Percentiles rank a stretch among this genome's conserved stretches.
These are phyloP conservation scores for Spisula subtruncata DNA, from an alignment of 2,888 invertebrate genomes.

Conservation along the genomic window DNA sequence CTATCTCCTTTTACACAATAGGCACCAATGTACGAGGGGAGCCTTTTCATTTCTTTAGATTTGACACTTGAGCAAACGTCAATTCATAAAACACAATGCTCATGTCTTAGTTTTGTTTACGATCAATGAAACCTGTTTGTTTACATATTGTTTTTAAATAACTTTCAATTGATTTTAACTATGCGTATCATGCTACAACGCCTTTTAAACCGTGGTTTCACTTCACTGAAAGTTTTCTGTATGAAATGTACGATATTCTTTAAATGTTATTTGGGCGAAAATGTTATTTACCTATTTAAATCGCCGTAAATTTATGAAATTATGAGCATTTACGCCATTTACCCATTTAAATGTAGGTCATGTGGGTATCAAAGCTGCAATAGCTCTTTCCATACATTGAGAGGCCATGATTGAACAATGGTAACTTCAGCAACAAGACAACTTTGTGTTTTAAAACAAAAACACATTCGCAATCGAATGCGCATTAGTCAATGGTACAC, in stretches of 20 bases:
- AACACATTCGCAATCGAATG: too few relatives aligned
- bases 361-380: neutral
- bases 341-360: too few relatives aligned
- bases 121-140: neutral
- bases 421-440: too few relatives aligned
- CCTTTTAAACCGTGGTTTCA: neutral
- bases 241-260: neutral
- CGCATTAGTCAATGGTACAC: too few relatives aligned
- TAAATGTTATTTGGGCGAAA: neutral
- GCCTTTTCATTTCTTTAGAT: neutral
- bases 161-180: neutral
- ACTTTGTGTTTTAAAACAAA: too few relatives aligned
- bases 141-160: neutral
- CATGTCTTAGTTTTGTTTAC: neutral
- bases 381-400: neutral
- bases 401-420: neutral
- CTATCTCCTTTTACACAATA: neutral
- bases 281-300: neutral
- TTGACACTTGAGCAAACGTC: neutral
- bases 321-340: too few relatives aligned
- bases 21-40: neutral
- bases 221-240: neutral
- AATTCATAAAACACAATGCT: neutral
- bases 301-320: too few relatives aligned
- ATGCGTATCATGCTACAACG: neutral